phyloP scores from a whole-genome alignment of 2,888 invertebrate genomes.

The Xanthorhoe designata region DNA sequence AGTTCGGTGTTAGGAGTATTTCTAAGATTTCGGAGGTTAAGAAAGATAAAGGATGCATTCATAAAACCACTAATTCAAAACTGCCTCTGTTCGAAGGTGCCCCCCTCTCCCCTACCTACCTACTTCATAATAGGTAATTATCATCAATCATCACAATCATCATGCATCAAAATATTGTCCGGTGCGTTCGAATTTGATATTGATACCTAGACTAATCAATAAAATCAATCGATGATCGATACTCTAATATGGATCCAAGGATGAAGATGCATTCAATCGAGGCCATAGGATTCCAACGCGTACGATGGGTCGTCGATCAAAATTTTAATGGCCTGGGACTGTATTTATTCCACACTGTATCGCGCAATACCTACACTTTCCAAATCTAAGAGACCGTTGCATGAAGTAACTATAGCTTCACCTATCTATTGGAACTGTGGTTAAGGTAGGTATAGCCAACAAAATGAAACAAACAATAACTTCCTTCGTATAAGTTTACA shows the following conservation, averaged over 20 bases:
- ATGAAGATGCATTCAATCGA: conserved; percentile 52
- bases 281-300: conserved; percentile 67
- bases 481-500: conserved; percentile 12
- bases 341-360: conserved; percentile 6
- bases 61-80: too few species aligned
- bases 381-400: too few species aligned
- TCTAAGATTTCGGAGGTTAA: too few species aligned
- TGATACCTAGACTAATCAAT: conserved; percentile 65
- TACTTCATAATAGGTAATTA: too few species aligned
- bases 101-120: too few species aligned
- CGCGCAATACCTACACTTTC: background rate
- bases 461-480: background rate
- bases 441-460: background rate
- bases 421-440: too few species aligned
- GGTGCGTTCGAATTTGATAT: conserved; percentile 36
- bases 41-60: too few species aligned
- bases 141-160: too few species aligned
- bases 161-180: background rate
- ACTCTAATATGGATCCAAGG: conserved; percentile 45
- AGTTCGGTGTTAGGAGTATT: too few species aligned
- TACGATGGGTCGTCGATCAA: conserved; percentile 42
- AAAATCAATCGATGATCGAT: conserved; percentile 29
- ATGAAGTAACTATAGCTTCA: too few species aligned
- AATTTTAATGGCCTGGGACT: conserved; percentile 10
- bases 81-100: too few species aligned